Base-by-base conservation (phyloP, 2,797 vertebrate species). In the Hybognathus amarus region DNA sequence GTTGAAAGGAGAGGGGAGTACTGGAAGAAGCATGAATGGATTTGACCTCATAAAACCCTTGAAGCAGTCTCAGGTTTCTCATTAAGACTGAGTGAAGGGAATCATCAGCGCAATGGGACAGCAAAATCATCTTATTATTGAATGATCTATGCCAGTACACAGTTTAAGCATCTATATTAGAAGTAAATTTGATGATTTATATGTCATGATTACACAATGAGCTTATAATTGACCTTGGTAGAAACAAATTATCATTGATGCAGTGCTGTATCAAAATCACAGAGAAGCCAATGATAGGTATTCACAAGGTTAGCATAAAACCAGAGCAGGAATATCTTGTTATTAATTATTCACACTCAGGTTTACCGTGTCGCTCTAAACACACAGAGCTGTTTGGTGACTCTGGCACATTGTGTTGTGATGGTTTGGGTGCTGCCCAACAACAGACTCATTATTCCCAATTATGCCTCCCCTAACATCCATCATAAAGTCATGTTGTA, bases 11-110 rank as follows among this genome's bases (percentile, higher is more conserved):
- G 42, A 87, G 87, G 87, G 84, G 87, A 89, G 91, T 90, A 89
- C 90, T 87, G 56, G 45, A 81, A 40, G 92, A 92, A 92, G 93
- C 94, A 93, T 91, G 91, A 94, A 93, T 87, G 90, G 89, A 87
- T 94, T 91, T 93, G 93, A 94, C 94, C 92, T 94, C 93, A 91
- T 94, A 91, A 94, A 93, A 92, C 90, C 91, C 85, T 89, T 85
- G 87, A 91, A 92, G 92, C 90, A 90, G 89, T 92, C 92, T 92
- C 89, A 82, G 81, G 90, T 93, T 81, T 84, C 90, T 93, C 93
- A 94, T 94, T 94, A 94, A 94, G 93, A 92, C 90, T 88, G 91
- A 93, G 91, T 75, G 86, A 87, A 24, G 87, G 89, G 91, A 92
- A 90, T 91, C 88, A 90, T 91, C 90, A 88, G 89, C 47, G 89